A percentile compares a stretch with the other conserved stretches of the same genome.
phyloP scores from a whole-genome alignment of 1,140 invertebrate species.

The Parapsyche elsis region DNA sequence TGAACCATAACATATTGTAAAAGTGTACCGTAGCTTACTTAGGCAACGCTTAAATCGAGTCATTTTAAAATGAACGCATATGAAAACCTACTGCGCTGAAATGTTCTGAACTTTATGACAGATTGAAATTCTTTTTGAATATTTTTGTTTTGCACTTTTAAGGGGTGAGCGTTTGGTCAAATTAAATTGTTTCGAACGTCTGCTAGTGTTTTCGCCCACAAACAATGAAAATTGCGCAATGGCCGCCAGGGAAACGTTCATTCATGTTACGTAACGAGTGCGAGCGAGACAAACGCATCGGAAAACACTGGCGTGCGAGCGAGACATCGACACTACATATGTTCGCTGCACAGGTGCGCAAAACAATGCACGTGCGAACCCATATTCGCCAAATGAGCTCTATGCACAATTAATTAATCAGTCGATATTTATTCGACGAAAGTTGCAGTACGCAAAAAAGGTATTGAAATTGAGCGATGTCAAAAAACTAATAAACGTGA shows the following conservation, averaged over 20 bases:
- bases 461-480: no score
- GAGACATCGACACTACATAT: neutral
- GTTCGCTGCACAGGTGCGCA: neutral
- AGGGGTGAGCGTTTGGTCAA: no score
- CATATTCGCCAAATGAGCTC: neutral
- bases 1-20: no score
- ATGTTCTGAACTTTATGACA: no score
- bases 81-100: no score
- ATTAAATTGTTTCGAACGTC: neutral
- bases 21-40: no score
- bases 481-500: no score
- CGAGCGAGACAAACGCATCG: constrained; percentile 1
- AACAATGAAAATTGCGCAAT: constrained; percentile 45
- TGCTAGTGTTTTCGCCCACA: constrained; percentile 22
- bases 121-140: no score
- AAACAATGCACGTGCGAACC: neutral
- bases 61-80: no score
- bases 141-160: no score
- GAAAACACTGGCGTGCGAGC: neutral
- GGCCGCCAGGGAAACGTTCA: neutral
- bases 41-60: no score
- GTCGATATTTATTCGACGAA: neutral
- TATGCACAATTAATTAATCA: neutral
- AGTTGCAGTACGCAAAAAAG: no score
- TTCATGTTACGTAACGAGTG: constrained; percentile 34